Base-by-base conservation (phyloP, 2,888 invertebrate species). In the Apodemia mormo region DNA sequence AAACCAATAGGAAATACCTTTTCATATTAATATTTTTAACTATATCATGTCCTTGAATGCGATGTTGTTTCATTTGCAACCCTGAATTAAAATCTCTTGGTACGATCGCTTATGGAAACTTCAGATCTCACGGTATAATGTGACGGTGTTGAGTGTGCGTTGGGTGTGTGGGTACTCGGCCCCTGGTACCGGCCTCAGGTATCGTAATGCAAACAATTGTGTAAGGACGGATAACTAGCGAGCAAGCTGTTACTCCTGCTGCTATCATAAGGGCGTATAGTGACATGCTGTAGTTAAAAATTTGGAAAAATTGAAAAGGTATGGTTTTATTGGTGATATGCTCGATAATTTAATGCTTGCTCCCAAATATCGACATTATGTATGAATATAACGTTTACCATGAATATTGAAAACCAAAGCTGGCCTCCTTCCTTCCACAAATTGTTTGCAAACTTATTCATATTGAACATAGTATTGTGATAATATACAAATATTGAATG, bases 361-460 rank as follows among this genome's bases (percentile, higher is more conserved):
- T 89, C 87, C 83, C 79, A 78, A 82, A 78, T 80, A 78, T 77
- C 76, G 76, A 76, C 82, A 82, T 81, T 82, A 84, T 79, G 82
- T 85, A 84, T 83, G 82, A 84, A 81, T 81, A 86, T 85, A 82
- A 81, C 82, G 71, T 82, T 77, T 81, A 80, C 79, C 76, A 77
- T 79, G 83, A 83, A 88, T 84, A 64, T n/a, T 64, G 64, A 64
- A 33, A 64, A 64, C 86, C 82, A 86, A 91, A 89, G 95, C 95
- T 95, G 95, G 96, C 96, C 96, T 96, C 96, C 96, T 89, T 93
- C 93, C 94, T 96, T 94, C 95, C 95, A 95, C 96, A 96, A 96
- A 96, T 96, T 96, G 96, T 96, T 96, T 96, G 96, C 96, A 96
- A 96, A 96, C 95, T 84, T 81, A 81, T 83, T 78, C 77, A 69